phyloP scores from a whole-genome alignment of 2,113 vertebrate species.

The Parotia lawesii region DNA sequence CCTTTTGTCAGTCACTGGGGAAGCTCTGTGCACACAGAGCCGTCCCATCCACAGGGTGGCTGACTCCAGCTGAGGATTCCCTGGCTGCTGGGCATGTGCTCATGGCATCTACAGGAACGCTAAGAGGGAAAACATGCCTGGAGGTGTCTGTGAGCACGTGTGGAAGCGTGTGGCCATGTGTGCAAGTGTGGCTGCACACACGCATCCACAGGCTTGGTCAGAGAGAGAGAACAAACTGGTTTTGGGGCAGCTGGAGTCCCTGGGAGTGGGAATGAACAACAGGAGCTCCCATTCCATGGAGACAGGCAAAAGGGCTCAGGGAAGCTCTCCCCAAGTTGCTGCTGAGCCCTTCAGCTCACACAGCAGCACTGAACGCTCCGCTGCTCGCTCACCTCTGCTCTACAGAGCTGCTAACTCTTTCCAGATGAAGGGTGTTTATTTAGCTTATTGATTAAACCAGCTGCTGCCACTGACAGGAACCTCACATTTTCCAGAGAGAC shows the following conservation, averaged over 20 bases:
- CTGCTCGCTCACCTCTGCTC: not conserved
- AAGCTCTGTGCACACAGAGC: not conserved
- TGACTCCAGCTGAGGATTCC: not conserved
- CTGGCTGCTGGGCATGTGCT: not conserved
- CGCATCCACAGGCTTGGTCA: not conserved
- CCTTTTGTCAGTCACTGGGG: not conserved
- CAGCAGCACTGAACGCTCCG: not conserved
- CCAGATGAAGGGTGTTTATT: slow-evolving; percentile 53
- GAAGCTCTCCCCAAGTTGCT: not conserved
- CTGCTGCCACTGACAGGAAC: slow-evolving; percentile 9
- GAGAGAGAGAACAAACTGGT: not conserved
- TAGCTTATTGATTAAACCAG: slow-evolving; percentile 39
- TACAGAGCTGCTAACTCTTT: slow-evolving; percentile 10
- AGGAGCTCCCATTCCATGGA: not conserved
- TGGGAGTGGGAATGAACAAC: not conserved
- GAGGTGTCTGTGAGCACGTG: not conserved
- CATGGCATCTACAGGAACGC: not conserved
- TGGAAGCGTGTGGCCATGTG: not conserved
- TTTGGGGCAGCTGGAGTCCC: not conserved
- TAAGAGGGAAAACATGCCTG: not conserved
- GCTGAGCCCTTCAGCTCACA: not conserved
- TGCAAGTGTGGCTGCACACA: not conserved
- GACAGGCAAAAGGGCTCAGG: not conserved
- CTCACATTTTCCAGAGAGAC: not conserved
- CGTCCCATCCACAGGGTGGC: not conserved